phyloP scores from a whole-genome alignment of 2,113 vertebrate species.

The Lophotis ruficrista region DNA sequence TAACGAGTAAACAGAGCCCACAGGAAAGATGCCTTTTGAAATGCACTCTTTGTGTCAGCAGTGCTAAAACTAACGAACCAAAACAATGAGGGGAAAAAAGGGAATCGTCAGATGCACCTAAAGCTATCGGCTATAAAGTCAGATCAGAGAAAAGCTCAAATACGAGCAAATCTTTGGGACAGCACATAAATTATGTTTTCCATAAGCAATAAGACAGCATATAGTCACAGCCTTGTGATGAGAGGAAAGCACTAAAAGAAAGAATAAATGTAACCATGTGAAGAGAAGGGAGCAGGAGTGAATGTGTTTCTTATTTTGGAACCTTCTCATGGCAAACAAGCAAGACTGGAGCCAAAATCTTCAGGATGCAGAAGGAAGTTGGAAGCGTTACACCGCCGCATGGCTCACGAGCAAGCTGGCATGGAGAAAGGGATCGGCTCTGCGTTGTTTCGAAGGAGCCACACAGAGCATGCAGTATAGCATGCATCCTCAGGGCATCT shows the following conservation, averaged over 20 bases:
- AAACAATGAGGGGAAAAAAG: constrained; percentile 35
- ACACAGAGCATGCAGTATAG: constrained; percentile 1
- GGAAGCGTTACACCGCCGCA: not conserved
- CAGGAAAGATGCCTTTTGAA: constrained; percentile 41
- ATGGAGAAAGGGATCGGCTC: not conserved
- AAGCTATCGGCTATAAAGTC: constrained; percentile 24
- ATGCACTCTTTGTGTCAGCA: constrained; percentile 56
- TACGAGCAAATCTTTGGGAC: not conserved
- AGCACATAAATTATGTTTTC: not conserved
- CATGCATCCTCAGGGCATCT: not conserved
- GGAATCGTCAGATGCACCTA: constrained; percentile 4
- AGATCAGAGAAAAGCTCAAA: not conserved
- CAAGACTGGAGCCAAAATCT: constrained; percentile 29
- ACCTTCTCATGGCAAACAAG: constrained; percentile 48
- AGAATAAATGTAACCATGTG: constrained; percentile 18
- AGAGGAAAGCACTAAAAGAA: constrained; percentile 16
- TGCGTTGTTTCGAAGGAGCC: constrained; percentile 33
- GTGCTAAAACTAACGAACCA: constrained; percentile 41
- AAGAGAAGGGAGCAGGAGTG: constrained; percentile 5
- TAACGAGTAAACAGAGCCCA: constrained; percentile 66
- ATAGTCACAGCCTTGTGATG: not conserved
- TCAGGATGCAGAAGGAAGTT: constrained; percentile 42
- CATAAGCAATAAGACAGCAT: not conserved
- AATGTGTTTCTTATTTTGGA: constrained; percentile 58
- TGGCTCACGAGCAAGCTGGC: constrained; percentile 19